These are phyloP conservation scores for Falcaria lacertinaria DNA, from an alignment of 2,888 invertebrate genomes.

Conservation along the genomic window DNA sequence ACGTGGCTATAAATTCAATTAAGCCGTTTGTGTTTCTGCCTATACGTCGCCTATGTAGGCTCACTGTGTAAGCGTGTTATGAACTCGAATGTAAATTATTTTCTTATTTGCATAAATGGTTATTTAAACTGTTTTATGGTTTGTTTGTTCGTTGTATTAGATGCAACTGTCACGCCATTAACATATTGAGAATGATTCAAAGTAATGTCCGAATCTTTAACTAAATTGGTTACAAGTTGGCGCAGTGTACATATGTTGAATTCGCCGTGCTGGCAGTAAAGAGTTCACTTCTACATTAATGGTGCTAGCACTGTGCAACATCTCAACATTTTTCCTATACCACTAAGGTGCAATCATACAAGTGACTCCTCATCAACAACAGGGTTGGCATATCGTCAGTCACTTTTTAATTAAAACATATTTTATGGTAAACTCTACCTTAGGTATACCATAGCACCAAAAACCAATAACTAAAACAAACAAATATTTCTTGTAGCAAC, in stretches of 20 bases:
- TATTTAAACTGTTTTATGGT: conserved; percentile 50
- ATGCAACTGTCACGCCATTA: conserved; percentile 18
- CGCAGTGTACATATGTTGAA: no score
- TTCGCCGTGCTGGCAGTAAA: no score
- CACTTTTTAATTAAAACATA: no score
- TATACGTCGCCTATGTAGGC: conserved; percentile 17
- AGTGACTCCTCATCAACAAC: no score
- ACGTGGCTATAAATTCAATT: conserved; percentile 77
- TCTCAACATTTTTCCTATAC: no score
- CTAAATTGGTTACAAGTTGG: conserved; percentile 16
- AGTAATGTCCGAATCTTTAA: not conserved
- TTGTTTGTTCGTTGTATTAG: conserved; percentile 37
- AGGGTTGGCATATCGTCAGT: no score
- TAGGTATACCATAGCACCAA: no score
- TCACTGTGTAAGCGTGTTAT: conserved; percentile 50
- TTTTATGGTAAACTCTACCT: no score
- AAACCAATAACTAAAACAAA: conserved; percentile 25
- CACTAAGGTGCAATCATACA: no score
- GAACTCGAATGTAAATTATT: conserved; percentile 54
- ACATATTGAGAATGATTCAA: not conserved
- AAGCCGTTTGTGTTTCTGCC: conserved; percentile 45
- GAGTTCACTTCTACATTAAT: no score
- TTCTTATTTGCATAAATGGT: conserved; percentile 59
- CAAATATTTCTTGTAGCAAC: conserved; percentile 52
- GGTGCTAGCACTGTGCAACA: no score